A percentile compares a stretch with the other conserved stretches of the same genome.
Evolutionary conservation across 2,797 vertebrate species (phyloP).

Genomic region (Pseudochirops cupreus): DNA sequence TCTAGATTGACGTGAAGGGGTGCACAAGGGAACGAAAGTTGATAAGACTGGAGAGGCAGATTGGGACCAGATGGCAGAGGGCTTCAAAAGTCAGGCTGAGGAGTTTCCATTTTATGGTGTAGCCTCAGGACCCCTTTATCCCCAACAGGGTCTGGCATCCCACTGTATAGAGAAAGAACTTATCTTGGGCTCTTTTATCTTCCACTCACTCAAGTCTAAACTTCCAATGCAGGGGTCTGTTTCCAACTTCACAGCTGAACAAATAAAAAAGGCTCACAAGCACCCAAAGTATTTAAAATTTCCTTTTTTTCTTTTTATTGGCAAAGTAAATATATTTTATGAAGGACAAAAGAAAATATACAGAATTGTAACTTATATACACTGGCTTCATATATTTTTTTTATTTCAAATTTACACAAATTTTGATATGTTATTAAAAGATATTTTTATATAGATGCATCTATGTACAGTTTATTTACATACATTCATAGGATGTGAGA

Average conservation of each 20-base stretch:
- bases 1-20: neutral
- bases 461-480: slow-evolving; percentile 94
- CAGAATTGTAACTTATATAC: slow-evolving; percentile 95
- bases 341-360: slow-evolving; percentile 95
- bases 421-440: slow-evolving; percentile 90
- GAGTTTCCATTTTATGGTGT: neutral
- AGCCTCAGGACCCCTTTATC: neutral
- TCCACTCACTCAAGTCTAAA: neutral
- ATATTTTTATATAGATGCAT: slow-evolving; percentile 89
- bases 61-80: neutral
- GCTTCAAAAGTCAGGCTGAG: neutral
- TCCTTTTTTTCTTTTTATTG: slow-evolving; percentile 93
- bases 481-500: slow-evolving; percentile 98
- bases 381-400: slow-evolving; percentile 89
- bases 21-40: neutral
- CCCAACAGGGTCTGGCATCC: neutral
- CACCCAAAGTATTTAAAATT: slow-evolving; percentile 77
- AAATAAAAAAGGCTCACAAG: slow-evolving; percentile 55
- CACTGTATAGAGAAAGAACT: neutral
- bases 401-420: slow-evolving; percentile 93
- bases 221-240: neutral
- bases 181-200: neutral
- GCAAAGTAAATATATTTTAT: slow-evolving; percentile 95
- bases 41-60: neutral
- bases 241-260: neutral